Evolutionary conservation across 2,888 invertebrate species (phyloP).

Genomic region (Leptinotarsa rubiginosa): DNA sequence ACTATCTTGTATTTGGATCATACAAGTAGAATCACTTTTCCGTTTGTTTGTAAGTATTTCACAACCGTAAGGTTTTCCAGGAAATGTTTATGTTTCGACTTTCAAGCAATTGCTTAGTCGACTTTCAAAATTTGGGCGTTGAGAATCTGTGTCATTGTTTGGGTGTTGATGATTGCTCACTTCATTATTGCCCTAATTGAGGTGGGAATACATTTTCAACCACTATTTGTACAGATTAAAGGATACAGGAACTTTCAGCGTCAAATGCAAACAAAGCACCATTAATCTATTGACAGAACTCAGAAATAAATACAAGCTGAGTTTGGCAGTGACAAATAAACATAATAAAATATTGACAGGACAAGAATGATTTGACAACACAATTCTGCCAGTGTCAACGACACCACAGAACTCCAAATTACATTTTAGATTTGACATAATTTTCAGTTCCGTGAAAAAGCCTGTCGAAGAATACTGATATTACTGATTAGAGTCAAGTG

Average conservation of each 20-base stretch:
- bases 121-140: not conserved
- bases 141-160: not conserved
- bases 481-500: no score
- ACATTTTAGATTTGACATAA: no score
- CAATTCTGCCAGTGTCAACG: no score
- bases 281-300: slow-evolving; percentile 3
- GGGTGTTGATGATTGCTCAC: not conserved
- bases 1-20: not conserved
- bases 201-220: not conserved
- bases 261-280: slow-evolving; percentile 3
- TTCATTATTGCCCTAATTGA: not conserved
- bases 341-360: not conserved
- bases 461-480: no score
- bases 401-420: no score
- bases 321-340: not conserved
- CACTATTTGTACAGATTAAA: not conserved
- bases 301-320: not conserved
- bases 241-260: not conserved
- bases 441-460: no score
- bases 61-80: not conserved
- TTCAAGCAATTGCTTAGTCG: not conserved
- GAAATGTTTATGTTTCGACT: not conserved
- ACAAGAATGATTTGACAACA: no score
- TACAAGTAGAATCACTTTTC: not conserved
- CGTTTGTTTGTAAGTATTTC: not conserved